Conservation (phyloP, 2,888 invertebrate genomes). For the Ypsolopha scabrella region DNA sequence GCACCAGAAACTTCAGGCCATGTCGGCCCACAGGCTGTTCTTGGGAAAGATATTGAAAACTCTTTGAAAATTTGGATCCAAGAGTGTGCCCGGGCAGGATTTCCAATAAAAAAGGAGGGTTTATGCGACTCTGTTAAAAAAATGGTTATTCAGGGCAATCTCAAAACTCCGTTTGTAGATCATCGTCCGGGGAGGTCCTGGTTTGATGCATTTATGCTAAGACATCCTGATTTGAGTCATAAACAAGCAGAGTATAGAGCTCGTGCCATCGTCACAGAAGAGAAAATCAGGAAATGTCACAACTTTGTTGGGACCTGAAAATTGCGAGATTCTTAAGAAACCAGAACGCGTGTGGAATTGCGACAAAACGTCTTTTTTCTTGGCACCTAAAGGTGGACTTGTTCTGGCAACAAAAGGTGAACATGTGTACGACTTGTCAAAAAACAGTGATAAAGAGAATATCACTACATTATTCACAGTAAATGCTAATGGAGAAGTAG, state of each 20-base stretch:
- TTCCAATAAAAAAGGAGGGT: conserved; percentile 15
- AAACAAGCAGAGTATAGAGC: conserved; percentile 17
- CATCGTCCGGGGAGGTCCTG: conserved; percentile 13
- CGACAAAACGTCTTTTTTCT: conserved; percentile 6
- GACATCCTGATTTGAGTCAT: conserved; percentile 15
- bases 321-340: conserved; percentile 6
- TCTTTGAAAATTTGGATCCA: conserved; percentile 14
- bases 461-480: too few species aligned
- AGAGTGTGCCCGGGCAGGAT: conserved; percentile 14
- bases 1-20: conserved; percentile 16
- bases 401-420: too few species aligned
- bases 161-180: conserved; percentile 16
- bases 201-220: conserved; percentile 13
- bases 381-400: too few species aligned
- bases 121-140: conserved; percentile 14
- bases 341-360: conserved; percentile 7
- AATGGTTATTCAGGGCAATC: conserved; percentile 13
- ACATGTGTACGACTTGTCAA: too few species aligned
- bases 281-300: conserved; percentile 8
- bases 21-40: conserved; percentile 17
- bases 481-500: too few species aligned
- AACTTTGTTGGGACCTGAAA: not conserved
- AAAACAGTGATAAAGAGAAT: too few species aligned
- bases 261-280: conserved; percentile 15
- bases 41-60: conserved; percentile 15